Evolutionary conservation across 2,888 invertebrate species (phyloP), one percentile per base, ranked within the genome.

Genomic region (Thymelicus lineola): DNA sequence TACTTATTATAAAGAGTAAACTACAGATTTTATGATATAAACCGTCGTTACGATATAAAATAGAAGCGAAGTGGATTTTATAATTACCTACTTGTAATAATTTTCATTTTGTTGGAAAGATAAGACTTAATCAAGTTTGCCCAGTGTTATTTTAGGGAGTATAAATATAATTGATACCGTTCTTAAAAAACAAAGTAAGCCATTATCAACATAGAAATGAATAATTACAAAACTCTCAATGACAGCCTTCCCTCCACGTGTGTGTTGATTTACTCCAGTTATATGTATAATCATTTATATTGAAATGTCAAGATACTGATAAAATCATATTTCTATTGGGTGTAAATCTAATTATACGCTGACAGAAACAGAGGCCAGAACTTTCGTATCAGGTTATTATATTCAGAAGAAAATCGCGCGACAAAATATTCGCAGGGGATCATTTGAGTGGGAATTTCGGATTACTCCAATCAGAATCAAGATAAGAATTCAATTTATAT

Each of bases 401-500:
- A 20, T 64, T 70, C 50, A 38, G 36, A 59, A 70, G 69, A 64
- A 69, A 70, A 58, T 70, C 53, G 35, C 69, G 15, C 59, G 69
- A 64, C 64, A 63, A 63, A 57, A 70, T 69, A 69, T 64, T 69
- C 69, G 58, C 69, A 69, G 55, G 69, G 69, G 69, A 69, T 69
- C 63, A 69, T 72, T 71, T 71, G 69, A 75, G 70, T 74, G 75
- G 74, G 74, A 74, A 75, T 74, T 69, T 69, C 68, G 73, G 72
- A 75, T 77, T 77, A 75, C 79, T 79, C 77, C 78, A 76, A 79
- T 82, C 81, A 81, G 77, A 83, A 87, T 84, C 76, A 72, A 84
- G 89, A 89, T 90, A 87, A 84, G 82, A 86, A 88, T 87, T 88
- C 87, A 86, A 89, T 89, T 90, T 88, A 86, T 86, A 85, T 84